phyloP scores from a whole-genome alignment of 30 jellyfish, hydroid and myxozoan genomes.

The Mastigias papua region DNA sequence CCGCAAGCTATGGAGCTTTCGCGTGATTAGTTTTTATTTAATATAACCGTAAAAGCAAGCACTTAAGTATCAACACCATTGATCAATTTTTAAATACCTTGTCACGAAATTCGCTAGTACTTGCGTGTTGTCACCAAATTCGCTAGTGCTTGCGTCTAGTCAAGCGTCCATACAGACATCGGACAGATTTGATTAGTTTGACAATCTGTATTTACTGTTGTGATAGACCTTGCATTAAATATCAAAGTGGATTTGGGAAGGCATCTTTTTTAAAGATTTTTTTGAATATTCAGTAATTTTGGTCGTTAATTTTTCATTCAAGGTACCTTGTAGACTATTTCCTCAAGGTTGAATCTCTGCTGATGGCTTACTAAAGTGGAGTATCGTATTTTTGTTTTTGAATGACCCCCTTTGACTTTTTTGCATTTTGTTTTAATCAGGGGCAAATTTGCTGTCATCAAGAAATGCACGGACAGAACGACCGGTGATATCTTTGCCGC shows the following conservation, averaged over 20 bases:
- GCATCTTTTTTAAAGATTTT: not conserved
- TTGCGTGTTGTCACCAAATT: no score
- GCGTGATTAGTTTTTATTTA: constrained; percentile 24
- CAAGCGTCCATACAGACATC: no score
- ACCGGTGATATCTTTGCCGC: constrained; percentile 97
- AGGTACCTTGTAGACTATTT: not conserved
- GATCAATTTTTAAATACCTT: no score
- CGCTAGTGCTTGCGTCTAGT: no score
- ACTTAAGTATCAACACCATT: not conserved
- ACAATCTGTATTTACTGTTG: no score
- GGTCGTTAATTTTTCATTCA: not conserved
- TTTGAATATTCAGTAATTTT: not conserved
- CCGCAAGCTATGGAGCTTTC: constrained; percentile 42
- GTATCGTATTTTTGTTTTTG: no score
- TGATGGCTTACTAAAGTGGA: no score
- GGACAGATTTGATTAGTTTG: no score
- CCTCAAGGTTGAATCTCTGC: not conserved
- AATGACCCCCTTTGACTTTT: not conserved
- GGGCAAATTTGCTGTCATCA: constrained; percentile 97
- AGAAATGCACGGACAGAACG: constrained; percentile 77
- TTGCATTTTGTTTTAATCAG: no score
- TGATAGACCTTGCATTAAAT: not conserved
- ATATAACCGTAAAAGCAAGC: no score
- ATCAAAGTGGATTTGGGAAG: not conserved
- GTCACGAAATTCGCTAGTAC: no score